A percentile compares a stretch with the other conserved stretches of the same genome.
Conservation (phyloP, 2,797 vertebrate genomes). For the Geotrypetes seraphini region DNA sequence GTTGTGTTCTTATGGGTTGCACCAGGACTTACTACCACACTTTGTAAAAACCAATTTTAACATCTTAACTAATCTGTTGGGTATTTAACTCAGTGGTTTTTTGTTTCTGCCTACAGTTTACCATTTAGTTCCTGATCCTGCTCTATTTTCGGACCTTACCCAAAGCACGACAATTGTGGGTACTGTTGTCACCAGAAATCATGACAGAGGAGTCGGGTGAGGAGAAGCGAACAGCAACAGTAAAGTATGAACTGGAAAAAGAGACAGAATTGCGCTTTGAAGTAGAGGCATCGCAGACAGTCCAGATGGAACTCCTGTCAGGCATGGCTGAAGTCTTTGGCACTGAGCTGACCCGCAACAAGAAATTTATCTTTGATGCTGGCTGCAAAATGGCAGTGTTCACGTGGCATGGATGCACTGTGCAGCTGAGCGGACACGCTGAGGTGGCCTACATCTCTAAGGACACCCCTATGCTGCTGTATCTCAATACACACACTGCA, state of each 20-base stretch:
- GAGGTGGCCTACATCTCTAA: conserved; percentile 74
- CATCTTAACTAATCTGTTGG: too few species aligned
- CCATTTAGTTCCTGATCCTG: too few species aligned
- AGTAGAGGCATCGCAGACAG: conserved; percentile 80
- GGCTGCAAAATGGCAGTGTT: conserved; percentile 93
- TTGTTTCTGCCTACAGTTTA: too few species aligned
- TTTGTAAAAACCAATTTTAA: too few species aligned
- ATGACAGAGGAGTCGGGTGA: conserved; percentile 53
- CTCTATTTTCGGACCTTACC: too few species aligned
- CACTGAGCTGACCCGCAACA: conserved; percentile 91
- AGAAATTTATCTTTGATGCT: conserved; percentile 86
- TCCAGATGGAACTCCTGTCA: conserved; percentile 79
- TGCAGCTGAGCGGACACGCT: conserved; percentile 83
- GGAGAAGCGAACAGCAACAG: conserved; percentile 53
- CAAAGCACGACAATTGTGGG: too few species aligned
- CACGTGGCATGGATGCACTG: conserved; percentile 91
- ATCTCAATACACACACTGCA: conserved; percentile 91
- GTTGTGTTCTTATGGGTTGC: too few species aligned
- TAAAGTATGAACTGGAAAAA: conserved; percentile 82
- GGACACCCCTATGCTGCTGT: conserved; percentile 93
- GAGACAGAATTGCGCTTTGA: conserved; percentile 95
- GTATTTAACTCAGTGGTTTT: too few species aligned
- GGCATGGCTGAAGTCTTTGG: conserved; percentile 92
- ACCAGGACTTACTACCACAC: too few species aligned
- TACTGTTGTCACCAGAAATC: not conserved